Base-by-base conservation (phyloP, 2,797 vertebrate genomes). In the Lophius americanus region DNA sequence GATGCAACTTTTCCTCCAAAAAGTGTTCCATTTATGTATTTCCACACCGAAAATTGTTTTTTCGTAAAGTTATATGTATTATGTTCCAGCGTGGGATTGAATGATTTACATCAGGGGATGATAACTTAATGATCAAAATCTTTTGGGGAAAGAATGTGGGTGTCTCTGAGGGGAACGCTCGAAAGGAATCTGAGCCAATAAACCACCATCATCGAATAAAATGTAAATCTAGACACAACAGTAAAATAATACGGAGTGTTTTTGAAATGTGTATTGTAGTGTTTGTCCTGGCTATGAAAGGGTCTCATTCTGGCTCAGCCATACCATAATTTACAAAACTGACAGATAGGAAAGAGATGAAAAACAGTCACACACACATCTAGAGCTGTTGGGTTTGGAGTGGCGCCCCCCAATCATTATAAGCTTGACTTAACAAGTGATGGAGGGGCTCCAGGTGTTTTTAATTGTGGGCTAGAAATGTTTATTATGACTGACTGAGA, bases 401-500 rank as follows among this genome's bases (percentile, higher is more conserved):
- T 53, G 74, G 38, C 54, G 58, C 48, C 56, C 51, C 51, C 35
- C 7, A n/a, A 56, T 79, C 72, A 86, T 89, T 85, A 76, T 62
- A 80, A 84, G 78, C 73, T 76, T 68, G 51, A 76, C 77, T 87
- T 85, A 68, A 82, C 80, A 70, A 70, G 80, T 72, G 70, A 86
- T 71, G 42, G 75, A 85, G 82, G 65, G 73, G 59, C 84, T 88
- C 83, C 88, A 89, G 86, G 88, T 92, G 88, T 68, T 83, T 88
- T 78, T 70, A 78, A 79, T 87, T 83, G 79, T 78, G 64, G 52
- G 75, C 73, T 64, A 82, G 49, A 53, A 49, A 78, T 79, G 73
- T 85, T 90, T 87, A 89, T 84, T 78, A 73, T 73, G 78, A 87
- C 71, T 81, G 73, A 88, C 69, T 75, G 75, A 83, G 60, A 59